A percentile compares a stretch with the other conserved stretches of the same genome.
These are phyloP conservation scores for Hirtodrosophila histrioides DNA, from an alignment of 2,888 invertebrate genomes.

Conservation along the genomic window DNA sequence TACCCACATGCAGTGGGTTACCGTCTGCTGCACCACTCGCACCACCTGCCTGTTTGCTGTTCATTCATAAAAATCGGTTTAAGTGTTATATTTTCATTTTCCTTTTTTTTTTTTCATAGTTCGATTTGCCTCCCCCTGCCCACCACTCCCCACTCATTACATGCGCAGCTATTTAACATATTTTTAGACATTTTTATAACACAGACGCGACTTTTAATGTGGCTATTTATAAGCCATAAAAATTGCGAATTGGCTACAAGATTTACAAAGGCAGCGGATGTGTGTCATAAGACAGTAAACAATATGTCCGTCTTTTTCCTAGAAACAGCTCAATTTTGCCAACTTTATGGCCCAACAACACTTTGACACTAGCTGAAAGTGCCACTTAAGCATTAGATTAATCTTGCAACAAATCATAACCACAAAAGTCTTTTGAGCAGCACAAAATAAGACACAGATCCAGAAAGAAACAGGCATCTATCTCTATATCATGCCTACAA, in stretches of 20 bases:
- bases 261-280: slow-evolving; percentile 45
- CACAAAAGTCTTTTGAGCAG: not conserved
- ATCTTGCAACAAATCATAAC: slow-evolving; percentile 2
- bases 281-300: slow-evolving; percentile 50
- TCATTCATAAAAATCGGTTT: slow-evolving; percentile 57
- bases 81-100: slow-evolving; percentile 34
- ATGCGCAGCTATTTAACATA: slow-evolving; percentile 41
- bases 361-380: slow-evolving; percentile 12
- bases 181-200: slow-evolving; percentile 59
- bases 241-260: slow-evolving; percentile 15
- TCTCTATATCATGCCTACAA: too few relatives aligned
- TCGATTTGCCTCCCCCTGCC: not conserved
- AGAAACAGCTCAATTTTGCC: slow-evolving; percentile 27
- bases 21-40: not conserved
- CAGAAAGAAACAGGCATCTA: too few relatives aligned
- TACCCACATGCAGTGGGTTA: slow-evolving; percentile 5
- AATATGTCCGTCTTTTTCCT: slow-evolving; percentile 21
- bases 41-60: slow-evolving; percentile 36
- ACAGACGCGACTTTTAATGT: slow-evolving; percentile 36
- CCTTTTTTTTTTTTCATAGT: slow-evolving; percentile 25
- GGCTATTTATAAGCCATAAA: slow-evolving; percentile 56
- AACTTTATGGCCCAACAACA: slow-evolving; percentile 17
- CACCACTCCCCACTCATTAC: too few relatives aligned
- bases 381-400: slow-evolving; percentile 6
- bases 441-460: too few relatives aligned